phyloP scores from a whole-genome alignment of 2,888 invertebrate species.

The Rhynchonema sp. region DNA sequence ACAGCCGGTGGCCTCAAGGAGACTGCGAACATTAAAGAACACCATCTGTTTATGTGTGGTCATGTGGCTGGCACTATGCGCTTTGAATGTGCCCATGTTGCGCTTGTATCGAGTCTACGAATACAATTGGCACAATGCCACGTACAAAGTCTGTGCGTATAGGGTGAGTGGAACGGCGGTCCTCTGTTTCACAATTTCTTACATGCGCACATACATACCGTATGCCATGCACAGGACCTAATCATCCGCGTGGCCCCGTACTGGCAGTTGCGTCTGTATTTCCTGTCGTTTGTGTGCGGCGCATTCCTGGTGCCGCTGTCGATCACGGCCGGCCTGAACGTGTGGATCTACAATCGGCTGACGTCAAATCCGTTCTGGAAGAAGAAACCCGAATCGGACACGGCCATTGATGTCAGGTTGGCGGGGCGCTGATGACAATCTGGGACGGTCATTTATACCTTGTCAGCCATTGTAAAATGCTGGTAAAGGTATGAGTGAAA shows the following conservation, averaged over 20 bases:
- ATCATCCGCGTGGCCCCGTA: not conserved
- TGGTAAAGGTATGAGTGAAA: too few relatives aligned
- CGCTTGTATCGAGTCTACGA: slow-evolving; percentile 12
- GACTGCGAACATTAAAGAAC: slow-evolving; percentile 56
- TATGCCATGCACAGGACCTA: too few relatives aligned
- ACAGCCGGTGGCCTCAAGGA: slow-evolving; percentile 69
- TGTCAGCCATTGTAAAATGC: too few relatives aligned
- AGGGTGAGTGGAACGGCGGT: not conserved
- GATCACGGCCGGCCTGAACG: not conserved
- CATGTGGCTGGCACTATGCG: slow-evolving; percentile 54
- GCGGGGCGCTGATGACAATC: too few relatives aligned
- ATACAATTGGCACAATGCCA: slow-evolving; percentile 14
- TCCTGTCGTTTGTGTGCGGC: not conserved
- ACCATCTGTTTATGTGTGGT: slow-evolving; percentile 55
- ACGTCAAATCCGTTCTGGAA: not conserved
- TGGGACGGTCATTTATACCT: too few relatives aligned
- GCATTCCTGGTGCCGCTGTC: not conserved
- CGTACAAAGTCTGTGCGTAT: not conserved
- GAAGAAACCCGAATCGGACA: too few relatives aligned
- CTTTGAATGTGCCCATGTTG: slow-evolving; percentile 24
- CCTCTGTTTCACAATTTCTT: too few relatives aligned
- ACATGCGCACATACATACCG: too few relatives aligned
- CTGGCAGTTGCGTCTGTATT: not conserved
- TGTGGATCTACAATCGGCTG: not conserved
- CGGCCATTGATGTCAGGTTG: too few relatives aligned